Percentiles rank a stretch among this genome's conserved stretches.
These are phyloP conservation scores for Esperia sulphurella DNA, from an alignment of 2,888 invertebrate species.

Conservation along the genomic window DNA sequence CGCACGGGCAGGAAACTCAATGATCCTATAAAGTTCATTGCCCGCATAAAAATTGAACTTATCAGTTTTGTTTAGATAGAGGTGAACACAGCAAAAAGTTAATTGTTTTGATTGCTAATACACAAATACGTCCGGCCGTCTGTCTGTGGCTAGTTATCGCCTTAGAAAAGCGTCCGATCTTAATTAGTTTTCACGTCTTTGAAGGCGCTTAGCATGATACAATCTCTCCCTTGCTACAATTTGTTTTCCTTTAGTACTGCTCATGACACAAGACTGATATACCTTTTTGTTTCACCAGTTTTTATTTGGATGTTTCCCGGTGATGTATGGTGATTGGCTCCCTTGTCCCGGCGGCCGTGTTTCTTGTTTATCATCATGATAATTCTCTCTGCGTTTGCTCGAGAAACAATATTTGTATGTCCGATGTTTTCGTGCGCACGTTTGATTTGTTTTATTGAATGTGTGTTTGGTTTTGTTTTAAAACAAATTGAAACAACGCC, in stretches of 20 bases:
- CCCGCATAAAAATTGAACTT: conserved; percentile 5
- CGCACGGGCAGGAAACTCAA: conserved; percentile 20
- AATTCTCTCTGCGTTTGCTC: conserved; percentile 60
- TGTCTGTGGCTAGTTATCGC: conserved; percentile 70
- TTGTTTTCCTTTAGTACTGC: conserved; percentile 74
- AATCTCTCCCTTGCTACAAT: conserved; percentile 75
- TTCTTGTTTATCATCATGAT: conserved; percentile 76
- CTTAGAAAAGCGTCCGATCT: conserved; percentile 75
- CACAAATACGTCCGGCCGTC: conserved; percentile 66
- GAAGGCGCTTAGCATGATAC: conserved; percentile 74
- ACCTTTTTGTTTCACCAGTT: conserved; percentile 67
- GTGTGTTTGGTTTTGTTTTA: conserved; percentile 58
- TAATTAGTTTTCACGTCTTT: conserved; percentile 78
- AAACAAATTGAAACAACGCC: conserved; percentile 59
- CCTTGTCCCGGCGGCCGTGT: conserved; percentile 65
- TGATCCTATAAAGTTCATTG: conserved; percentile 9
- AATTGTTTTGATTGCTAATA: conserved; percentile 77
- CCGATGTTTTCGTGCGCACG: conserved; percentile 45
- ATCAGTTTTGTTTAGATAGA: conserved; percentile 52
- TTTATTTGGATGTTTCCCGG: conserved; percentile 66
- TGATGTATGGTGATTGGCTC: conserved; percentile 79
- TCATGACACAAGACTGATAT: conserved; percentile 56
- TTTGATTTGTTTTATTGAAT: conserved; percentile 65
- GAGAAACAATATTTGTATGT: conserved; percentile 67
- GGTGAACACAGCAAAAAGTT: conserved; percentile 68